Conservation (phyloP, 2,113 vertebrate species). For the Microtus pennsylvanicus region DNA sequence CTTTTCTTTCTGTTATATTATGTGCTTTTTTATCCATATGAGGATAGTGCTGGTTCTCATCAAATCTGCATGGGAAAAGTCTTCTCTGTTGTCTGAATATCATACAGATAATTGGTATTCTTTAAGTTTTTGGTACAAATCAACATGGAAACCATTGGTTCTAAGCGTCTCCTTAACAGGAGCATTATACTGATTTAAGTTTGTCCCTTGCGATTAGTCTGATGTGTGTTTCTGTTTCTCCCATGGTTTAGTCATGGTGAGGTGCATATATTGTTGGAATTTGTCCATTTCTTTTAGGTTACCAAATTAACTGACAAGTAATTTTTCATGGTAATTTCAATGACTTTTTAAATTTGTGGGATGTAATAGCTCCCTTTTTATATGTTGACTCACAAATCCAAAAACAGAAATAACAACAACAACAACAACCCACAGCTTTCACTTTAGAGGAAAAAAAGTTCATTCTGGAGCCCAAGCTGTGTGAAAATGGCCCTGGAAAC, state of each 20-base stretch:
- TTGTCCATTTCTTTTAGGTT: background rate
- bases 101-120: background rate
- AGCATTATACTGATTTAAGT: background rate
- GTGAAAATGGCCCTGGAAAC: too few relatives aligned
- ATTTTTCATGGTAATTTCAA: background rate
- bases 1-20: background rate
- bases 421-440: too few relatives aligned
- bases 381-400: background rate
- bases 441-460: background rate
- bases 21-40: background rate
- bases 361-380: background rate
- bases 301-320: background rate
- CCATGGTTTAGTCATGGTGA: background rate
- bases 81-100: too few relatives aligned
- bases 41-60: background rate
- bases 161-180: background rate
- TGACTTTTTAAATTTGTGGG: background rate
- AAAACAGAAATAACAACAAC: background rate
- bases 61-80: background rate
- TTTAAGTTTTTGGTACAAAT: background rate
- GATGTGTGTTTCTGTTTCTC: background rate
- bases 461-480: background rate
- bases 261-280: background rate
- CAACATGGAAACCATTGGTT: background rate
- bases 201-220: background rate